Evolutionary conservation across 2,113 vertebrate species (phyloP), one percentile per base, ranked within the genome.

Genomic region (Percina caprodes): DNA sequence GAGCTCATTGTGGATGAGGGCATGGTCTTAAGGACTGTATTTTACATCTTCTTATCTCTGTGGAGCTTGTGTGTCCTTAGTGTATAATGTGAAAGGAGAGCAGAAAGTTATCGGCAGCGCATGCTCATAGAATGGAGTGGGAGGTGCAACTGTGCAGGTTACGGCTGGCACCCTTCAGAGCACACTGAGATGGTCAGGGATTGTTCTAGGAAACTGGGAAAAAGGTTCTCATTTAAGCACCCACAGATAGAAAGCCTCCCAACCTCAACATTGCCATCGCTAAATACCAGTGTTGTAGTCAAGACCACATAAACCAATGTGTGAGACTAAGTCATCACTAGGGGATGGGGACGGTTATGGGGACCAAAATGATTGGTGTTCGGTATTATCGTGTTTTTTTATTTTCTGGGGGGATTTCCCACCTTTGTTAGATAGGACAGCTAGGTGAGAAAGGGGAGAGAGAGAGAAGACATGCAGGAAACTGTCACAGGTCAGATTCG

Each of bases 171-270:
- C 61, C 81, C 83, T 63, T 80, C 69, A 86, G 65, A 69, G 69
- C 70, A 66, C 11, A 59, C 61, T 46, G 79, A 82, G 63, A 83
- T 77, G 72, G 86, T 35, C 52, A 55, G 74, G 45, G 61, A 78
- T 75, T 76, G 76, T 80, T 69, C 6, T 75, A 61, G 86, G 79
- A 90, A 58, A 69, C 67, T 60, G 80, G 24, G 83, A 80, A 60
- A 77, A 77, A 76, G 49, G 69, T 62, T 88, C 75, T 69, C 83
- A 88, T 87, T 82, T 79, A n/a, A 80, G 74, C 80, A 87, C 74
- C 58, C 52, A 61, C 66, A 71, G 82, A 80, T n/a, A 67, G 30
- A 84, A 19, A 76, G 55, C 26, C 69, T 60, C 46, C 67, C 15
- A n/a, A 59, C 19, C 52, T 86, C 26, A 46, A 9, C 35, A 45